Conservation (phyloP, 2,113 vertebrate species). For the Malurus cyaneus region DNA sequence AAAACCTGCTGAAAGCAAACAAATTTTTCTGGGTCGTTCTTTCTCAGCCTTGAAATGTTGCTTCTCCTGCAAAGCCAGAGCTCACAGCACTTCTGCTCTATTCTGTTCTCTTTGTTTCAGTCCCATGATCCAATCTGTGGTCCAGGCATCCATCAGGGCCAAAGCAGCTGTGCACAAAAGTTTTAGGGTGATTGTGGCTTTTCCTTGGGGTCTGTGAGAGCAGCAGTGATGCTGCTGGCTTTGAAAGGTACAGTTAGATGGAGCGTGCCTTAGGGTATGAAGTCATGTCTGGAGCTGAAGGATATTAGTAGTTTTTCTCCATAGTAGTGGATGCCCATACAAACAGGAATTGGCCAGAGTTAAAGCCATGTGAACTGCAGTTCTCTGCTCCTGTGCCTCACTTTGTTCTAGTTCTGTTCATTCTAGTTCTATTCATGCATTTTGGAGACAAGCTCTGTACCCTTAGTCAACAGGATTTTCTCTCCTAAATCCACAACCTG, state of each 20-base stretch:
- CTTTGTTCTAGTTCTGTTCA: neutral
- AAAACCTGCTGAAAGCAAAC: neutral
- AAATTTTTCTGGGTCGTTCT: neutral
- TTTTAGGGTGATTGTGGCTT: neutral
- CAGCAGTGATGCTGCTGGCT: neutral
- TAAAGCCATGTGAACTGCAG: neutral
- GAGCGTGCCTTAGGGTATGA: slow-evolving; percentile 41
- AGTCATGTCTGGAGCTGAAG: slow-evolving; percentile 70
- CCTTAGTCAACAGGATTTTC: neutral
- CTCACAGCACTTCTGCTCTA: neutral
- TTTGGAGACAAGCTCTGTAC: neutral
- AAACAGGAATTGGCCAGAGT: slow-evolving; percentile 39
- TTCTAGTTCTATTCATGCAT: neutral
- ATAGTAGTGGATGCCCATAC: slow-evolving; percentile 44
- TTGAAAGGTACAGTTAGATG: slow-evolving; percentile 15
- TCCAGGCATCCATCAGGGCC: neutral
- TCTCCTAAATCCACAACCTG: neutral
- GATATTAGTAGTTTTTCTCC: slow-evolving; percentile 62
- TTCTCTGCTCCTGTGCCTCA: neutral
- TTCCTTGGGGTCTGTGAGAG: neutral
- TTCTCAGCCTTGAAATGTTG: neutral
- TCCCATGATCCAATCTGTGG: neutral
- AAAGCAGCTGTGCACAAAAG: neutral
- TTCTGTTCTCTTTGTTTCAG: neutral
- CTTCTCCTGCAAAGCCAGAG: neutral